Conservation (phyloP, 1,140 invertebrate genomes). For the Drosophila kurseongensis region DNA sequence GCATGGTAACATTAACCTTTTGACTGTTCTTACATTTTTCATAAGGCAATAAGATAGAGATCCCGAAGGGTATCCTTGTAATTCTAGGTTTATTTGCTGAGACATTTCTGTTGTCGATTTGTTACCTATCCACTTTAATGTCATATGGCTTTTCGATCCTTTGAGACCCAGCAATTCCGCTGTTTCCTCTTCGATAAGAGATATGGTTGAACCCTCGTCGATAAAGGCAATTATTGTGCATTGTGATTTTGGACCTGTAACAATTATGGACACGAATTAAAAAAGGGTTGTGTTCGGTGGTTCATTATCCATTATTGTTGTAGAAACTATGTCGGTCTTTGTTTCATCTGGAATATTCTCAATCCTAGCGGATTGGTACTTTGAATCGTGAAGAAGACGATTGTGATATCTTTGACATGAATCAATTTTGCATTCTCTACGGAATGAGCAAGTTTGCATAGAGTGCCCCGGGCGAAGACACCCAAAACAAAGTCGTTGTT, state of each 20-base stretch:
- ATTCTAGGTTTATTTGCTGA: background rate
- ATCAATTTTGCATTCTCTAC: too few relatives aligned
- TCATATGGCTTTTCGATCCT: background rate
- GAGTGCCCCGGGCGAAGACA: background rate
- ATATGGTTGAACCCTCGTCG: background rate
- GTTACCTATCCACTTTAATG: background rate
- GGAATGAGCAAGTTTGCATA: background rate
- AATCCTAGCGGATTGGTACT: background rate
- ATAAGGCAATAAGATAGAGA: background rate
- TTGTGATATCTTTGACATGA: too few relatives aligned
- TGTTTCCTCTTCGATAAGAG: background rate
- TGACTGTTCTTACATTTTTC: slow-evolving; percentile 1
- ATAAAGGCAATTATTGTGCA: background rate
- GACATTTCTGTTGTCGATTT: background rate
- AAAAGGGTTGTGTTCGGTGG: background rate
- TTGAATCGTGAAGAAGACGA: too few relatives aligned
- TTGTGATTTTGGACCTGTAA: background rate
- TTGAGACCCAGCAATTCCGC: background rate
- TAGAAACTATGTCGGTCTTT: background rate
- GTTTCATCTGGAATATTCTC: background rate
- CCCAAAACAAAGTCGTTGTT: too few relatives aligned
- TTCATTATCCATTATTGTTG: background rate
- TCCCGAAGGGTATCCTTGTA: background rate
- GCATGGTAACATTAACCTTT: background rate
- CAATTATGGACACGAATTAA: background rate